Evolutionary conservation across 2,797 vertebrate genomes (phyloP), one percentile per base, ranked within the genome.

Genomic region (Phoebastria nigripes): DNA sequence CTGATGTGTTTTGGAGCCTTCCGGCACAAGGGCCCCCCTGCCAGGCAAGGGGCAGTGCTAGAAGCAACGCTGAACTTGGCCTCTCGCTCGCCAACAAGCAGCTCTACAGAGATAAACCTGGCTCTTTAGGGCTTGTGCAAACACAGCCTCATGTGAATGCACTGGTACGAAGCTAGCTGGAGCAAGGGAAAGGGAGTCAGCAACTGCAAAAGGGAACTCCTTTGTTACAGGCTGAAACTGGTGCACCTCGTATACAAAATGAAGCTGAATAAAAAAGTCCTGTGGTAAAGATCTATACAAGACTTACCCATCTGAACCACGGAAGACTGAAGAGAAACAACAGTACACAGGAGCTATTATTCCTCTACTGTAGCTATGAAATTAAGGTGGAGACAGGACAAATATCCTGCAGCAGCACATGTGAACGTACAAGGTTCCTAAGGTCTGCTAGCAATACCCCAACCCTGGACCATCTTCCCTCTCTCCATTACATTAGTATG

Each of bases 1-100:
- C 9, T 6, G 46, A 7, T 12, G 39, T 2, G 9, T 15, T 66
- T 17, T 56, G 58, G 41, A 76, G 52, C 37, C n/a, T 56, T 31
- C 39, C 0, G 0, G 61, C 41, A 29, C 33, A 51, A 12, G 2
- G 3, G 33, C 5, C 3, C 29, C 41, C 21, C 2, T 28, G 18
- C 15, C 67, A 65, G 78, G 41, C 20, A 46, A 63, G 39, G 29
- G 54, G 24, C 33, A 42, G 54, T 6, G 17, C 24, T 17, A 55
- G 47, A 26, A 72, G 26, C 28, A 39, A 41, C 1, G 20, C 39
- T 59, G 37, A 25, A 26, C 24, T 25, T 20, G 22, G 65, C 54
- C 33, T 61, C 47, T 55, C 1, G 0, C 31, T 46, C 65, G 14
- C 19, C 71, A 72, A 29, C 35, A 10, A 47, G 25, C 16, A 15